Conservation (phyloP, 2,888 invertebrate genomes). For the Thymelicus sylvestris region DNA sequence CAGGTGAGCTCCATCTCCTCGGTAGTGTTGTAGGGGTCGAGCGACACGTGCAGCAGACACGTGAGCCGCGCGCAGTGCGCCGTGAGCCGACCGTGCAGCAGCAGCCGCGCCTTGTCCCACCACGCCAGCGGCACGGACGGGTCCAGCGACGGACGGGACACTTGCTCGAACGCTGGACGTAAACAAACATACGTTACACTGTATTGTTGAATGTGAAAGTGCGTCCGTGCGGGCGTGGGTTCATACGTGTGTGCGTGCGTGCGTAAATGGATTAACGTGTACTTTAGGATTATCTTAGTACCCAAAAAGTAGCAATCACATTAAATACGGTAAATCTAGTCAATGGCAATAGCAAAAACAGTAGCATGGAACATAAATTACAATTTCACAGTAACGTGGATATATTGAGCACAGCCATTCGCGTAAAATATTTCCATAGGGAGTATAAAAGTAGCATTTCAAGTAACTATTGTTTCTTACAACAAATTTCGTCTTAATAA, state of each 20-base stretch:
- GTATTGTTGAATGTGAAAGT: neutral
- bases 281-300: neutral
- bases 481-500: too few relatives aligned
- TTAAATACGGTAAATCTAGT: too few relatives aligned
- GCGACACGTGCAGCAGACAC: constrained; percentile 96
- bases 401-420: too few relatives aligned
- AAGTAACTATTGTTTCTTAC: too few relatives aligned
- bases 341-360: too few relatives aligned
- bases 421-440: too few relatives aligned
- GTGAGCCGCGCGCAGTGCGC: constrained; percentile 95
- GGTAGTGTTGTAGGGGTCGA: constrained; percentile 99
- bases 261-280: neutral
- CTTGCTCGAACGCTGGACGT: constrained; percentile 91
- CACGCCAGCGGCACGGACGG: constrained; percentile 97
- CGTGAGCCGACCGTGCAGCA: constrained; percentile 96
- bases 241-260: neutral
- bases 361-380: too few relatives aligned
- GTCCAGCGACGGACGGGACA: constrained; percentile 93
- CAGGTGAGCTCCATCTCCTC: constrained; percentile 99
- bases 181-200: neutral
- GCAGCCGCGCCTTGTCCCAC: constrained; percentile 98
- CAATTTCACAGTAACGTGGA: too few relatives aligned
- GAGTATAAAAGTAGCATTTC: too few relatives aligned
- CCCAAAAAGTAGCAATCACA: too few relatives aligned
- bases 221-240: neutral